Evolutionary conservation across 2,797 vertebrate genomes (phyloP).

Genomic region (Lithobates pipiens): DNA sequence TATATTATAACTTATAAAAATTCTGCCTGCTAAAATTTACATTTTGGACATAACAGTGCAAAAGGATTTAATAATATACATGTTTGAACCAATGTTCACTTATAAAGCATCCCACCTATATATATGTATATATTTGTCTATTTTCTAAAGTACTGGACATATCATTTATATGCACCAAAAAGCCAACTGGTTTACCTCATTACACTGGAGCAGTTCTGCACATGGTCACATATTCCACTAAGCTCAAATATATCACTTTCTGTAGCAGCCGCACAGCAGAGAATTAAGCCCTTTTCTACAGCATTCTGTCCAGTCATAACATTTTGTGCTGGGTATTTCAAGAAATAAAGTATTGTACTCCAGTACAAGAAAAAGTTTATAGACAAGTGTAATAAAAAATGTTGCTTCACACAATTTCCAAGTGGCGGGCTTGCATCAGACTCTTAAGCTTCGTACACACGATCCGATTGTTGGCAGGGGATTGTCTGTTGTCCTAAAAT

Average conservation of each 20-base stretch:
- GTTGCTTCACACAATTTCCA: not conserved
- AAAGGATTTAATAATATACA: slow-evolving; percentile 83
- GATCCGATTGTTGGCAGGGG: no score
- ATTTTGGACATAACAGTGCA: slow-evolving; percentile 92
- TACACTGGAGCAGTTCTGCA: not conserved
- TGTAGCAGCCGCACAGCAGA: not conserved
- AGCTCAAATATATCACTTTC: not conserved
- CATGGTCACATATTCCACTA: slow-evolving; percentile 31
- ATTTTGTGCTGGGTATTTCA: slow-evolving; percentile 17
- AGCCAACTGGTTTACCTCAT: not conserved
- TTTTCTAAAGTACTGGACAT: slow-evolving; percentile 60
- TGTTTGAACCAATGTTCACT: slow-evolving; percentile 76
- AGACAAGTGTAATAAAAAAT: slow-evolving; percentile 2
- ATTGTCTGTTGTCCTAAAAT: no score
- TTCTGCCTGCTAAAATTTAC: slow-evolving; percentile 82
- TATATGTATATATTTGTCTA: slow-evolving; percentile 68
- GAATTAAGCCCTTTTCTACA: not conserved
- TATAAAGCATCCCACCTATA: slow-evolving; percentile 76
- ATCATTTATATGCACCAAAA: slow-evolving; percentile 19
- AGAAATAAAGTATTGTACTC: slow-evolving; percentile 20
- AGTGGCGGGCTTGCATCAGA: not conserved
- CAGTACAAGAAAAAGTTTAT: slow-evolving; percentile 32
- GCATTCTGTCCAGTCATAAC: not conserved
- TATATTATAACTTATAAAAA: slow-evolving; percentile 72
- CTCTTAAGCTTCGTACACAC: not conserved